These are phyloP conservation scores for Echinometra lucunter DNA, from an alignment of 53 echinoderm and acorn worm species.

Conservation along the genomic window DNA sequence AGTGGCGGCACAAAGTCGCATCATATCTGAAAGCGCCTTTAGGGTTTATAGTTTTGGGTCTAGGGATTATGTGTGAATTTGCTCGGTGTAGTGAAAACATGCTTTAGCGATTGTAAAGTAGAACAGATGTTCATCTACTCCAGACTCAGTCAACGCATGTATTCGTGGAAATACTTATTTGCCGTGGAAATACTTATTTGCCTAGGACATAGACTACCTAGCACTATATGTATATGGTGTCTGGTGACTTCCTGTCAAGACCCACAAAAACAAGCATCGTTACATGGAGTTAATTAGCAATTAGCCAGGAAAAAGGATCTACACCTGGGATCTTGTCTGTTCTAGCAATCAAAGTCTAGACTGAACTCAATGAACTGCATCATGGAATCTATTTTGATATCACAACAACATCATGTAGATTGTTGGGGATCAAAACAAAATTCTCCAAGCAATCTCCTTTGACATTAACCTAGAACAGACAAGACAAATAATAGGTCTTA, in stretches of 20 bases:
- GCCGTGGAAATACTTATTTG: neutral
- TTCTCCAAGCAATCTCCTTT: neutral
- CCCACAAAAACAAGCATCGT: neutral
- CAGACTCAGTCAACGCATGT: too few species aligned
- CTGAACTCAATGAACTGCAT: neutral
- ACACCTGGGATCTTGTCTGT: neutral
- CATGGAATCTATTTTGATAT: neutral
- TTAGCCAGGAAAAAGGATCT: neutral
- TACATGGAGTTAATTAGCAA: conserved; percentile 16
- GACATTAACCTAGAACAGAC: neutral
- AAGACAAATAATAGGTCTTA: neutral
- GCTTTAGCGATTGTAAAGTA: too few species aligned
- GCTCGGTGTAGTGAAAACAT: too few species aligned
- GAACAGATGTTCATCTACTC: too few species aligned
- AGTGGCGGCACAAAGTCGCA: too few species aligned
- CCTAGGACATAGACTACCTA: neutral
- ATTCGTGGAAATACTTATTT: neutral
- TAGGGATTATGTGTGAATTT: too few species aligned
- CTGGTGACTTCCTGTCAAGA: neutral
- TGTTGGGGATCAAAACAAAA: neutral
- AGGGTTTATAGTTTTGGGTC: too few species aligned
- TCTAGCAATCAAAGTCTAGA: neutral
- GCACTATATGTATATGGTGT: neutral
- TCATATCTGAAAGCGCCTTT: too few species aligned
- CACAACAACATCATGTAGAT: neutral